Percentiles rank a stretch among this genome's conserved stretches.
phyloP scores from a whole-genome alignment of 1,140 invertebrate genomes.

The Drosophila suzukii region DNA sequence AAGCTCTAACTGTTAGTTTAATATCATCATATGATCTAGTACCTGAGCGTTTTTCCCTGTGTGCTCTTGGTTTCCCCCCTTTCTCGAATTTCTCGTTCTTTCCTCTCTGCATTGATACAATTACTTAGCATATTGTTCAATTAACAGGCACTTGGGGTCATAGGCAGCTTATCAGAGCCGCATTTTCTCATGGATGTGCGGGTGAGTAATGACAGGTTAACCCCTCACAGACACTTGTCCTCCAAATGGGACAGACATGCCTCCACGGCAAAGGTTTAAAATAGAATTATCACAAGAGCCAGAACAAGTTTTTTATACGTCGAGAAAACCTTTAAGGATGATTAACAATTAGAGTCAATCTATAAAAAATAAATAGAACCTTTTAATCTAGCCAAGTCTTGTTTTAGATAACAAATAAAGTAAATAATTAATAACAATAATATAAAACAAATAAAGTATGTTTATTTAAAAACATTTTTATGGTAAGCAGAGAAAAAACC shows the following conservation, averaged over 20 bases:
- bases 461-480: background rate
- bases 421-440: too few species aligned
- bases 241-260: conserved; percentile 7
- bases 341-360: too few species aligned
- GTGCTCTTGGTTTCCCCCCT: background rate
- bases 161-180: conserved; percentile 37
- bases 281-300: background rate
- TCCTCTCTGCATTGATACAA: conserved; percentile 39
- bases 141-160: conserved; percentile 46
- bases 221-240: conserved; percentile 5
- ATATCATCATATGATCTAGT: too few species aligned
- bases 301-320: too few species aligned
- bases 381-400: too few species aligned
- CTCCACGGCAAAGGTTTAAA: background rate
- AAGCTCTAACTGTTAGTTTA: too few species aligned
- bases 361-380: too few species aligned
- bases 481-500: background rate
- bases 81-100: background rate
- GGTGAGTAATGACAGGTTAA: conserved; percentile 25
- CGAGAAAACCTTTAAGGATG: too few species aligned
- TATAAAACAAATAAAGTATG: too few species aligned
- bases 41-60: background rate
- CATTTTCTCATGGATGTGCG: conserved; percentile 12
- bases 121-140: conserved; percentile 74
- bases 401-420: too few species aligned